A percentile compares a stretch with the other conserved stretches of the same genome.
Conservation (phyloP, 1,140 invertebrate species). For the Lanistes nyassanus region DNA sequence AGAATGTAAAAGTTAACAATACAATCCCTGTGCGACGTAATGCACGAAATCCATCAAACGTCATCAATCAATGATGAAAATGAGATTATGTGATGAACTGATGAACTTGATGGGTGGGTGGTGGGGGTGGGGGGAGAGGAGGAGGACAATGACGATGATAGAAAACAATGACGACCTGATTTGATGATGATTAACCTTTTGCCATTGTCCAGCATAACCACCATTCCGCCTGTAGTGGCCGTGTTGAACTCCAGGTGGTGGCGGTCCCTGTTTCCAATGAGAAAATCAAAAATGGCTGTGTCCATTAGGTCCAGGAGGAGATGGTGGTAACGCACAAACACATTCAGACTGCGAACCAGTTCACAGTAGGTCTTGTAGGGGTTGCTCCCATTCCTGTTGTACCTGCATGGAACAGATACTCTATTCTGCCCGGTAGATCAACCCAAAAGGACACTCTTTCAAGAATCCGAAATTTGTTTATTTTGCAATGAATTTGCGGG, state of each 20-base stretch:
- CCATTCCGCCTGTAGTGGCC: slow-evolving; percentile 72
- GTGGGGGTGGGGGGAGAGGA: too few relatives aligned
- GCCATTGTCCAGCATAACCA: slow-evolving; percentile 88
- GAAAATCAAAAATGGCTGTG: slow-evolving; percentile 89
- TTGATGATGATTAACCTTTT: slow-evolving; percentile 73
- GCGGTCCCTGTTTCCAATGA: slow-evolving; percentile 93
- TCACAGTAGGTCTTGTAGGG: slow-evolving; percentile 77
- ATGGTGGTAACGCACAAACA: slow-evolving; percentile 50
- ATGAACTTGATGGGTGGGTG: too few relatives aligned
- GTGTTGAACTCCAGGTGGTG: slow-evolving; percentile 88
- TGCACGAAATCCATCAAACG: too few relatives aligned
- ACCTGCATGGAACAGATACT: slow-evolving; percentile 70
- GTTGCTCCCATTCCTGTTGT: slow-evolving; percentile 75
- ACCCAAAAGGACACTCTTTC: too few relatives aligned
- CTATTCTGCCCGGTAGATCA: too few relatives aligned
- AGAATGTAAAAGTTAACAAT: background rate
- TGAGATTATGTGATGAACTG: too few relatives aligned
- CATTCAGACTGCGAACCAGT: slow-evolving; percentile 68
- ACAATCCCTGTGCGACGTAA: too few relatives aligned
- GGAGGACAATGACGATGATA: too few relatives aligned
- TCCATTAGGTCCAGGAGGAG: slow-evolving; percentile 87
- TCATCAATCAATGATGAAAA: too few relatives aligned
- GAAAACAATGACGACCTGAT: too few relatives aligned
- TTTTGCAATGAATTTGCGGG: too few relatives aligned
- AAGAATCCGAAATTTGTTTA: too few relatives aligned